These are phyloP conservation scores for Tautogolabrus adspersus DNA, from an alignment of 2,113 vertebrate genomes.

Conservation along the genomic window DNA sequence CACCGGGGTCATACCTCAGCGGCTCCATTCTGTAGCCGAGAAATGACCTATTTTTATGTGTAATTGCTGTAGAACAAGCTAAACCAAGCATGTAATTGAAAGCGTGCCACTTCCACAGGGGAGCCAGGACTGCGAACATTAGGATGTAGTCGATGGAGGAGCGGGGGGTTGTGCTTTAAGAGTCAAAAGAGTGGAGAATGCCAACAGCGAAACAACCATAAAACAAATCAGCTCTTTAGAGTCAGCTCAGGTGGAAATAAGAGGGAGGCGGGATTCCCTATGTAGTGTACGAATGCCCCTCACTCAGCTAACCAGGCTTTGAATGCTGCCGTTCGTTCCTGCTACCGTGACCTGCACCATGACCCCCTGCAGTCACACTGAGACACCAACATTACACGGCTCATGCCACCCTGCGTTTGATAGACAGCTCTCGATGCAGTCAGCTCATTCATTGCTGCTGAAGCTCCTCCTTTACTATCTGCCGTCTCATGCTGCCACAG, in stretches of 20 bases:
- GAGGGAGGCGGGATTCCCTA: conserved; percentile 15
- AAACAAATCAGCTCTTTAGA: conserved; percentile 80
- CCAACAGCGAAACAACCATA: conserved; percentile 66
- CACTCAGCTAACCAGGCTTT: conserved; percentile 31
- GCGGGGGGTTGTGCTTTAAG: conserved; percentile 58
- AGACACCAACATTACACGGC: conserved; percentile 66
- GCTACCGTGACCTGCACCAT: conserved; percentile 38
- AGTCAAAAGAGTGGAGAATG: conserved; percentile 71
- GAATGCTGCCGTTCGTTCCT: conserved; percentile 67
- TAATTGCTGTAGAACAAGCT: conserved; percentile 84
- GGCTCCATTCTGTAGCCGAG: conserved; percentile 83
- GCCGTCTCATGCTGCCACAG: conserved; percentile 1
- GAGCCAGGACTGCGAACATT: conserved; percentile 23
- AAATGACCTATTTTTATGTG: conserved; percentile 84
- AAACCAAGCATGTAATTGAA: conserved; percentile 88
- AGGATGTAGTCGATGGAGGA: conserved; percentile 26
- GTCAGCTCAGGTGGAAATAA: conserved; percentile 64
- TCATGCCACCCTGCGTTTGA: conserved; percentile 60
- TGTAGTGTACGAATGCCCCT: conserved; percentile 33
- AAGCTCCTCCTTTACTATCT: not conserved
- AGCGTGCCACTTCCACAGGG: conserved; percentile 78
- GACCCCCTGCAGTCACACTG: conserved; percentile 34
- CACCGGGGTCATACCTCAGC: conserved; percentile 82
- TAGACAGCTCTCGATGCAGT: conserved; percentile 58
- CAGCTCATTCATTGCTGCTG: conserved; percentile 55